Conservation (phyloP, 1,140 invertebrate genomes). For the Penaeus vannamei region DNA sequence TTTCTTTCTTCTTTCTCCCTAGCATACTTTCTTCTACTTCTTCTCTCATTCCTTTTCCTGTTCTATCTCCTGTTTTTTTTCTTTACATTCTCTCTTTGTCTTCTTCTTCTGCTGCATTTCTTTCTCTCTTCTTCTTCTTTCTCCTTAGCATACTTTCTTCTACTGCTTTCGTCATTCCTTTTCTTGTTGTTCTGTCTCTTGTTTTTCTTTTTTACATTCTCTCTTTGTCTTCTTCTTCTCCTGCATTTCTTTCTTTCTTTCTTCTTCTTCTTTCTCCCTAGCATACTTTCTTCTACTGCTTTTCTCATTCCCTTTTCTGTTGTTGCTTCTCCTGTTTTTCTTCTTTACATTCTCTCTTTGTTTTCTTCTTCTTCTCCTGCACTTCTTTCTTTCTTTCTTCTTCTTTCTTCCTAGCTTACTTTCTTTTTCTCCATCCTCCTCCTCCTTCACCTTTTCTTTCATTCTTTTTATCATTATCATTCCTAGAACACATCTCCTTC, state of each 20-base stretch:
- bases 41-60: neutral
- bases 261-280: neutral
- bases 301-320: neutral
- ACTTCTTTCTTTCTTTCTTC: neutral
- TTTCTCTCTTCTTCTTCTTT: constrained; percentile 11
- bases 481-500: too few relatives aligned
- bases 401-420: too few relatives aligned
- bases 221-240: neutral
- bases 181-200: neutral
- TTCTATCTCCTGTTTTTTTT: neutral
- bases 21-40: neutral
- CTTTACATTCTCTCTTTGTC: too few relatives aligned
- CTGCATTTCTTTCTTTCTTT: neutral
- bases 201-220: neutral
- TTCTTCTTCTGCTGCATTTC: neutral
- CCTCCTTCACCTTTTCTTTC: too few relatives aligned
- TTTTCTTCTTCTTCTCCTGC: too few relatives aligned
- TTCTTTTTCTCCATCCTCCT: too few relatives aligned
- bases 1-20: too few relatives aligned
- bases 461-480: too few relatives aligned
- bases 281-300: neutral
- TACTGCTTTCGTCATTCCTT: neutral
- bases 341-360: neutral
- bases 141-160: neutral
- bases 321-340: neutral